Evolutionary conservation across 2,888 invertebrate genomes (phyloP).

Genomic region (Melangyna quadrimaculata): DNA sequence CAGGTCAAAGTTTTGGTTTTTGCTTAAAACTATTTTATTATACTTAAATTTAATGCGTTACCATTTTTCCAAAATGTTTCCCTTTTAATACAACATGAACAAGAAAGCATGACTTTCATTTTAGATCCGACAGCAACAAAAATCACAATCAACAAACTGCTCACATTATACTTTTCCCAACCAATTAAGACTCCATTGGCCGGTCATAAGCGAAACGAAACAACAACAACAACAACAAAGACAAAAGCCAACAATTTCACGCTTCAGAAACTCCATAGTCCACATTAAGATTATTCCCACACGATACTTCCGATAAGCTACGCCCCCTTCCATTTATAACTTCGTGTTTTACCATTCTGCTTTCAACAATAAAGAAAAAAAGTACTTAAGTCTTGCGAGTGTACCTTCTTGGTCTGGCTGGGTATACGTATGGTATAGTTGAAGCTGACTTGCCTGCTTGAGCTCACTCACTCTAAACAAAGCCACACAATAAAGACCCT

Average conservation of each 20-base stretch:
- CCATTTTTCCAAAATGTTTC: neutral
- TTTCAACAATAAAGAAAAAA: neutral
- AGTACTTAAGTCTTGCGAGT: neutral
- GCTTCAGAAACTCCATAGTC: conserved; percentile 64
- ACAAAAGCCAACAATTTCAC: conserved; percentile 51
- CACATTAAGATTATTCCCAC: conserved; percentile 39
- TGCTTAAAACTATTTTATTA: neutral
- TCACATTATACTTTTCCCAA: conserved; percentile 12
- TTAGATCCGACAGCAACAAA: neutral
- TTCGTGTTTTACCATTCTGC: conserved; percentile 58
- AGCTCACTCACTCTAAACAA: conserved; percentile 31
- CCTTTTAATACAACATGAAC: neutral
- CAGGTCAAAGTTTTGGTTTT: too few species aligned
- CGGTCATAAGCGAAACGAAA: neutral
- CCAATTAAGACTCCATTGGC: conserved; percentile 25
- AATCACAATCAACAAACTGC: neutral
- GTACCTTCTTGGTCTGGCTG: conserved; percentile 31
- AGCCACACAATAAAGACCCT: conserved; percentile 63
- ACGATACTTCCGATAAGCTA: conserved; percentile 54
- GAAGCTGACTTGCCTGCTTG: conserved; percentile 16
- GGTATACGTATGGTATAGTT: neutral
- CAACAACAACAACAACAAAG: neutral
- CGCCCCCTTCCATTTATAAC: conserved; percentile 52
- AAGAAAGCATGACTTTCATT: conserved; percentile 2
- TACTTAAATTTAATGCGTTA: neutral